Conservation (phyloP, 2,888 invertebrate species). For the Cantharis flavilabris region DNA sequence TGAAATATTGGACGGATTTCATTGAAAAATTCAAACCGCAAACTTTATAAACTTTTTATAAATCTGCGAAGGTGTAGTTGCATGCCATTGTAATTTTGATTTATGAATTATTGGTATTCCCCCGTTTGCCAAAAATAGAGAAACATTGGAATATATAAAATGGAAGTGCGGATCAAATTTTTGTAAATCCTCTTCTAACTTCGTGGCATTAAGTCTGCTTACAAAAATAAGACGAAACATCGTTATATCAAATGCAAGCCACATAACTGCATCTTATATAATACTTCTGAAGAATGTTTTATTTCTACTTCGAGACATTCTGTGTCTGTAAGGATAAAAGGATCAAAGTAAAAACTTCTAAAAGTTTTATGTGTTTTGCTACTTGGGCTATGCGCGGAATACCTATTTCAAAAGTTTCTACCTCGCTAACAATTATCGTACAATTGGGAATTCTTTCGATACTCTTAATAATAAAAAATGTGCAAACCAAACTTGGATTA, state of each 20-base stretch:
- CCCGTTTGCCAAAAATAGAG: not conserved
- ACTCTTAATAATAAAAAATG: slow-evolving; percentile 19
- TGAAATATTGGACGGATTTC: not conserved
- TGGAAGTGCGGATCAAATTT: not conserved
- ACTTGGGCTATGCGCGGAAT: slow-evolving; percentile 32
- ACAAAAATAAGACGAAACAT: slow-evolving; percentile 11
- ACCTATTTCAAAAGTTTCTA: slow-evolving; percentile 25
- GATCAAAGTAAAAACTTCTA: slow-evolving; percentile 43
- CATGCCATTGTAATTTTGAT: not conserved
- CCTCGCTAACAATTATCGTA: slow-evolving; percentile 25
- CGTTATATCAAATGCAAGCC: slow-evolving; percentile 36
- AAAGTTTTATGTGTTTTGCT: slow-evolving; percentile 36
- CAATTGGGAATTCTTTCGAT: slow-evolving; percentile 29
- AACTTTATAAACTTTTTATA: not conserved
- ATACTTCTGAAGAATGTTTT: slow-evolving; percentile 38
- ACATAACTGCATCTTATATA: slow-evolving; percentile 34
- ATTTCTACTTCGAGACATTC: slow-evolving; percentile 38
- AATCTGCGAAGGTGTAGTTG: not conserved
- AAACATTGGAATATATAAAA: not conserved
- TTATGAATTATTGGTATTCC: not conserved
- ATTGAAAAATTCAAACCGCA: not conserved
- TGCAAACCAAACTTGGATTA: not conserved
- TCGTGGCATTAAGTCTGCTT: not conserved
- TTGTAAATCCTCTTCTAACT: slow-evolving; percentile 8
- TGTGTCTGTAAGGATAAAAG: slow-evolving; percentile 42